Evolutionary conservation across 2,888 invertebrate species (phyloP).

Genomic region (Xanthorhoe designata): DNA sequence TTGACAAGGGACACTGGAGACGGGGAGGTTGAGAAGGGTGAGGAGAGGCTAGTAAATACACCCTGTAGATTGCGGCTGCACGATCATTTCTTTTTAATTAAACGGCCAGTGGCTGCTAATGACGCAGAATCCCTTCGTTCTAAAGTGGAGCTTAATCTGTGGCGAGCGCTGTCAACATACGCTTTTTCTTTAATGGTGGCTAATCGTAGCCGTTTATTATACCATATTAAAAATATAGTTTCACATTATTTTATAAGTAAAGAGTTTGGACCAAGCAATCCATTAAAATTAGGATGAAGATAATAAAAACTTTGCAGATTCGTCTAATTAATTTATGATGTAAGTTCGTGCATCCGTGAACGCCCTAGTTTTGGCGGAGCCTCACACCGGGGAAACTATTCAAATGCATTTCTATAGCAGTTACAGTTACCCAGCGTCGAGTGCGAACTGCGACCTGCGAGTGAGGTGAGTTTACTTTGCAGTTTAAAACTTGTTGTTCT

Average conservation of each 20-base stretch:
- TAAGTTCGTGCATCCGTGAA: slow-evolving; percentile 30
- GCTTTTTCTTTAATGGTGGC: slow-evolving; percentile 13
- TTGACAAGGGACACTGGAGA: slow-evolving; percentile 4
- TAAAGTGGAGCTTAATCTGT: slow-evolving; percentile 20
- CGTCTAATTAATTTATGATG: slow-evolving; percentile 35
- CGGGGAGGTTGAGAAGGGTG: neutral
- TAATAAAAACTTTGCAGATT: slow-evolving; percentile 31
- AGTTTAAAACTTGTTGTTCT: neutral
- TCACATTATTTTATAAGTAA: neutral
- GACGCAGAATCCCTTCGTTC: slow-evolving; percentile 26
- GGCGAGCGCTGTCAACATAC: slow-evolving; percentile 17
- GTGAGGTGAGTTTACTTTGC: neutral
- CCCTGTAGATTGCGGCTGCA: slow-evolving; percentile 14
- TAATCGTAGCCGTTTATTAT: neutral
- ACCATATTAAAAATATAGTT: neutral
- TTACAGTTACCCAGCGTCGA: neutral
- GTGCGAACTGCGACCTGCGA: neutral
- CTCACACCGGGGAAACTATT: slow-evolving; percentile 10
- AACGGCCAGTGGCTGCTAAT: slow-evolving; percentile 33
- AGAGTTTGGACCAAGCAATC: neutral
- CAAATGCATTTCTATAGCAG: slow-evolving; percentile 14
- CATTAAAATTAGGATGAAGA: slow-evolving; percentile 11
- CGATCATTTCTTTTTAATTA: slow-evolving; percentile 50
- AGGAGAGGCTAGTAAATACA: slow-evolving; percentile 13
- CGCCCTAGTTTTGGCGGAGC: neutral